Base-by-base conservation (phyloP, 2,797 vertebrate species). In the Lerista edwardsae region DNA sequence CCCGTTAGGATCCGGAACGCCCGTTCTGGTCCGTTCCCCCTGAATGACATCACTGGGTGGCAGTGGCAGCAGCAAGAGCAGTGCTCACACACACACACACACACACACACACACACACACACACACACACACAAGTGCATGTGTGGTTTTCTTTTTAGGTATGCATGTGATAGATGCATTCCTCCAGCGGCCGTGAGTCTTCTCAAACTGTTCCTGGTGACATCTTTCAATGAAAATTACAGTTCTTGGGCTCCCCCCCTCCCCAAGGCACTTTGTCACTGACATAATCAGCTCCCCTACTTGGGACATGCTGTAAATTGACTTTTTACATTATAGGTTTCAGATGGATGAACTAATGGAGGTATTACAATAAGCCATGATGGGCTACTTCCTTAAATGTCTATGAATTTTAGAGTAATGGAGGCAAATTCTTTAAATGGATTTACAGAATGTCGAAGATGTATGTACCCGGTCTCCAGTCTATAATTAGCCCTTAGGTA, bases 361-460 rank as follows among this genome's bases (percentile, higher is more conserved):
- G 44, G 6, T n/a, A 64, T 75, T 75, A 85, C 34, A 34, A 80
- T 67, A 86, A 68, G 19, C 4, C n/a, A 36, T 2, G 23, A 12
- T 82, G 41, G 36, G 8, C 19, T 75, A 80, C 41, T 79, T 75
- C 68, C 19, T 1, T 21, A 75, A 69, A 75, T 23, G n/a, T 75
- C 27, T 75, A 65, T 25, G 57, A 41, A 39, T 77, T 19, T 88
- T 0, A 0, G 34, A 51, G 5, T 77, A 87, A 73, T 51, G 71
- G 55, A 87, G 69, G 78, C 51, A 79, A 67, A 87, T 69, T 80
- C 27, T 71, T 84, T 84, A 76, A 86, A 41, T 75, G 1, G 17
- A 79, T 69, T 85, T 79, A 31, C 73, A 57, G 31, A 85, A 39
- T 31, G 69, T 25, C 41, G 27, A 57, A 79, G 83, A 80, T 80